Conservation (phyloP, 2,797 vertebrate species). For the Trachurus trachurus region DNA sequence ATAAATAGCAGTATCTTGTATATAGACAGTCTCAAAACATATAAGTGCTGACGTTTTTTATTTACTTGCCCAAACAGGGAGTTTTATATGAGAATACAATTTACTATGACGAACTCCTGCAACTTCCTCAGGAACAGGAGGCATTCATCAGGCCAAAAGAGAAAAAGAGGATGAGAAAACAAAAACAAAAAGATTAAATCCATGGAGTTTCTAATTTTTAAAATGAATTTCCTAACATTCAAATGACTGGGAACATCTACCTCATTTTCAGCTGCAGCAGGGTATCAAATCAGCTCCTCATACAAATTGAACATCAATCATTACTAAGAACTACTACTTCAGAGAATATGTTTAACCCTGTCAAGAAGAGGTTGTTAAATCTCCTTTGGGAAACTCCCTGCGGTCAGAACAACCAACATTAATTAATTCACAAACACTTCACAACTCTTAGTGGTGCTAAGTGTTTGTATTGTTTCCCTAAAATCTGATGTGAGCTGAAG, state of each 20-base stretch:
- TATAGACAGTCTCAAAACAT: too few species aligned
- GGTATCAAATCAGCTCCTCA: constrained; percentile 1
- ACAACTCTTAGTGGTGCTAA: background rate
- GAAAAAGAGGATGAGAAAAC: too few species aligned
- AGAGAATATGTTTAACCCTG: constrained; percentile 3
- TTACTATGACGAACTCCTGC: background rate
- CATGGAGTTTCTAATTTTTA: background rate
- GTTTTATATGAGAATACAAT: too few species aligned
- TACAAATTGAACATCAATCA: constrained; percentile 8
- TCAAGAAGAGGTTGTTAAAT: background rate
- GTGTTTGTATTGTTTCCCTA: background rate
- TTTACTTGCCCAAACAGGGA: too few species aligned
- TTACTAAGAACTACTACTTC: constrained; percentile 1
- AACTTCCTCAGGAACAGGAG: background rate
- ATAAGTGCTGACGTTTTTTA: too few species aligned
- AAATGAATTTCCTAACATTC: constrained; percentile 1
- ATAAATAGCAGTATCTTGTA: too few species aligned
- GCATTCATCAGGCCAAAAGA: too few species aligned
- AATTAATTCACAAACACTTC: background rate
- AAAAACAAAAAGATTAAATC: background rate
- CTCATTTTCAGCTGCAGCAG: constrained; percentile 1
- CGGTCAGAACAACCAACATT: background rate
- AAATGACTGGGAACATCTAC: constrained; percentile 8
- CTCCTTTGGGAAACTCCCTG: background rate
- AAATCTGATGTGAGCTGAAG: constrained; percentile 8